A percentile compares a stretch with the other conserved stretches of the same genome.
Evolutionary conservation across 2,113 vertebrate genomes (phyloP).

Genomic region (Nothoprocta pentlandii): DNA sequence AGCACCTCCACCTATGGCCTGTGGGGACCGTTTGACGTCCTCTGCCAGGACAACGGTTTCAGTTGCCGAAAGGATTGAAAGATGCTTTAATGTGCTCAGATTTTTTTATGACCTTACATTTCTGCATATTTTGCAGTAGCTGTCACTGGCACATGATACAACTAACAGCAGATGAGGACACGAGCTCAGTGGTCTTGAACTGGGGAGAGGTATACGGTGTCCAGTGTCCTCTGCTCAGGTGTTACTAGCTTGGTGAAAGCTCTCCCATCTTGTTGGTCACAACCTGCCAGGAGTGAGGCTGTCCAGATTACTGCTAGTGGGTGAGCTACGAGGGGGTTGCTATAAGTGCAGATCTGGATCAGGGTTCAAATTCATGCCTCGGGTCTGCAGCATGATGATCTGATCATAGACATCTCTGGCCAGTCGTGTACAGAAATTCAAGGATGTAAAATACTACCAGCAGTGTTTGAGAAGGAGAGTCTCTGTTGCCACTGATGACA

Average conservation of each 20-base stretch:
- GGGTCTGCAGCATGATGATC: not conserved
- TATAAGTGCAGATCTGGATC: not conserved
- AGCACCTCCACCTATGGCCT: not conserved
- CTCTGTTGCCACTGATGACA: not conserved
- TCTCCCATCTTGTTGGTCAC: too few relatives aligned
- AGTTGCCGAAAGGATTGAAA: not conserved
- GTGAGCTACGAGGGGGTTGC: not conserved
- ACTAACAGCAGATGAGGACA: not conserved
- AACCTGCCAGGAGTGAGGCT: not conserved
- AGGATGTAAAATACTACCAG: not conserved
- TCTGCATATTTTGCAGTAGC: not conserved
- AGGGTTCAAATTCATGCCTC: not conserved
- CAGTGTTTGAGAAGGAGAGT: not conserved
- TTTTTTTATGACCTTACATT: not conserved
- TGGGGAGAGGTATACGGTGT: not conserved
- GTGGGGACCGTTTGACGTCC: not conserved
- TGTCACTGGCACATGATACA: not conserved
- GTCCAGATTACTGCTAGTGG: not conserved
- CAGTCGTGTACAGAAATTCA: not conserved
- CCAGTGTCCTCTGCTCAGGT: fast-evolving
- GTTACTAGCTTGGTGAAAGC: not conserved
- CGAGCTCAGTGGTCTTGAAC: not conserved
- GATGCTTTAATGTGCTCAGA: not conserved
- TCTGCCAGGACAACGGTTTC: not conserved
- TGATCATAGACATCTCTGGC: not conserved